Percentiles rank a stretch among this genome's conserved stretches.
phyloP scores from a whole-genome alignment of 2,888 invertebrate genomes.

The Rhagonycha fulva region DNA sequence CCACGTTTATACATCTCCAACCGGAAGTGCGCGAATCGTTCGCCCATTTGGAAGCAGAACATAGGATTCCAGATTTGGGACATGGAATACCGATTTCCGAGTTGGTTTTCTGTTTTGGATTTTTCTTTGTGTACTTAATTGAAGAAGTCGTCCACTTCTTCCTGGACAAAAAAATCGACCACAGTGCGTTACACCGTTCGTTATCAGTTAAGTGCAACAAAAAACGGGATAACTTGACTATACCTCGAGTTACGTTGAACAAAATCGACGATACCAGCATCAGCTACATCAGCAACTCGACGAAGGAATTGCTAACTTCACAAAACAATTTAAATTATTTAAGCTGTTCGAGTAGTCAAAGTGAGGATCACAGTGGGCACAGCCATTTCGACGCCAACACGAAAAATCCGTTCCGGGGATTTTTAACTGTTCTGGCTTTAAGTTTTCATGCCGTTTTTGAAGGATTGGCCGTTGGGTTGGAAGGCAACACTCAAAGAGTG shows the following conservation, averaged over 20 bases:
- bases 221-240: constrained; percentile 47
- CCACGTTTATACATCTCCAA: constrained; percentile 67
- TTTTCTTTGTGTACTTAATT: constrained; percentile 67
- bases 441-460: constrained; percentile 73
- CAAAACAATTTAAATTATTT: constrained; percentile 44
- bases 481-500: constrained; percentile 60
- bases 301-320: constrained; percentile 47
- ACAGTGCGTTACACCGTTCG: constrained; percentile 58
- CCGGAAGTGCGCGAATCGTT: constrained; percentile 68
- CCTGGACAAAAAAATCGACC: constrained; percentile 56
- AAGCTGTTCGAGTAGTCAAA: constrained; percentile 14
- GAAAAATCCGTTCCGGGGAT: constrained; percentile 59
- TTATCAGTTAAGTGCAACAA: constrained; percentile 60
- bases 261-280: constrained; percentile 50
- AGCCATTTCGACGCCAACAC: constrained; percentile 48
- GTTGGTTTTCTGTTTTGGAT: constrained; percentile 65
- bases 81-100: constrained; percentile 60
- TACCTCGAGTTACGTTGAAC: constrained; percentile 49
- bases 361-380: constrained; percentile 28
- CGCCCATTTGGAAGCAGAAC: constrained; percentile 53
- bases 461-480: constrained; percentile 69
- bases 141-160: constrained; percentile 65
- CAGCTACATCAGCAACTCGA: constrained; percentile 48
- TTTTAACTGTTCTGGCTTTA: constrained; percentile 67
- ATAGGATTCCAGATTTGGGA: constrained; percentile 55